phyloP scores from a whole-genome alignment of 2,888 invertebrate genomes.

The Drosophila robusta region DNA sequence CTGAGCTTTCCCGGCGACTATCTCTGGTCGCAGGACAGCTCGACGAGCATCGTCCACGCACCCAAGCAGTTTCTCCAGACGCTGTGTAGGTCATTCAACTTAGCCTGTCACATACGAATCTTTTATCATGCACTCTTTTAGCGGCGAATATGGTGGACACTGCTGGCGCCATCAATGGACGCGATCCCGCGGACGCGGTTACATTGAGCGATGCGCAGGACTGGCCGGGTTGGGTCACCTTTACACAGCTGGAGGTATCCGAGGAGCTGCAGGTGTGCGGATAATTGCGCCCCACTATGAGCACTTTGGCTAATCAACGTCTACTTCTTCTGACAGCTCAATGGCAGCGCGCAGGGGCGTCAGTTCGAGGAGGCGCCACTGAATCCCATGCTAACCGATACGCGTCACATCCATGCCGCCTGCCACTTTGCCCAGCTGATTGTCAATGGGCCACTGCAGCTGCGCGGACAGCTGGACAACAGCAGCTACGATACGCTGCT shows the following conservation, averaged over 20 bases:
- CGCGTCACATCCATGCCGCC: constrained; percentile 83
- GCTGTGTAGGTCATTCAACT: constrained; percentile 74
- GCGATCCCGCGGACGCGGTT: constrained; percentile 85
- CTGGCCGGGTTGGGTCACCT: constrained; percentile 85
- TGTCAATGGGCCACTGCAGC: constrained; percentile 86
- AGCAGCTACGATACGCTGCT: constrained; percentile 83
- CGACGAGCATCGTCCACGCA: constrained; percentile 83
- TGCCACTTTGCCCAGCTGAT: constrained; percentile 86
- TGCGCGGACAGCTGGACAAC: constrained; percentile 85
- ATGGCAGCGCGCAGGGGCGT: constrained; percentile 85
- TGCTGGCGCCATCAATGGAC: constrained; percentile 85
- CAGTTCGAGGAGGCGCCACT: constrained; percentile 84
- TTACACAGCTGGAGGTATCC: constrained; percentile 86
- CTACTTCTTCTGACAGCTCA: constrained; percentile 82
- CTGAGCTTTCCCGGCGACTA: constrained; percentile 86
- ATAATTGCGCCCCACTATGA: background rate
- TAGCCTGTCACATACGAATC: background rate
- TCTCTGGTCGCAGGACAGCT: constrained; percentile 82
- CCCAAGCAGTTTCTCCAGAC: constrained; percentile 85
- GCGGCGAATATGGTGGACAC: constrained; percentile 83
- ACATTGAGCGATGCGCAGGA: constrained; percentile 85
- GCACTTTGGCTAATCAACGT: background rate
- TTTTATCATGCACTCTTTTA: constrained; percentile 16
- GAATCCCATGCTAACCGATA: constrained; percentile 86
- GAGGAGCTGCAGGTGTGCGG: constrained; percentile 85